phyloP scores from a whole-genome alignment of 2,113 vertebrate species.

The Clarias batrachus region DNA sequence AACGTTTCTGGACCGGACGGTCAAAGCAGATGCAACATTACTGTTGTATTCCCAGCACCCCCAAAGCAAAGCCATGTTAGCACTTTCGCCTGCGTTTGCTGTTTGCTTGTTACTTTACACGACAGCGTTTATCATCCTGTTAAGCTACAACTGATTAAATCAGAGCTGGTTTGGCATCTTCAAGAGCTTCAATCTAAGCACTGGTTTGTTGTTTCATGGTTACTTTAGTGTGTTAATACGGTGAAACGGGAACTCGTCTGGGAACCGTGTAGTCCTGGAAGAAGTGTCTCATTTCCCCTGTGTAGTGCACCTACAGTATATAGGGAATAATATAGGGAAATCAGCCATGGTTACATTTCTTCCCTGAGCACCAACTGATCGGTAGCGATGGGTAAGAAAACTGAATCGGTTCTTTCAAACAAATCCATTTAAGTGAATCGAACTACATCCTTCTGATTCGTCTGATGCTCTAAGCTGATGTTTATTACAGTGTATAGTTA shows the following conservation, averaged over 20 bases:
- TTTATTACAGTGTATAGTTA: background rate
- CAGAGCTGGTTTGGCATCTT: background rate
- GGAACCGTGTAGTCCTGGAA: background rate
- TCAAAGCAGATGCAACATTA: too few relatives aligned
- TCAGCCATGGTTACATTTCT: background rate
- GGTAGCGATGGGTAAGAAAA: background rate
- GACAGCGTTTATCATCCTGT: background rate
- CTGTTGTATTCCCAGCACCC: too few relatives aligned
- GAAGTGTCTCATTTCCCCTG: background rate
- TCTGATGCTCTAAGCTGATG: too few relatives aligned
- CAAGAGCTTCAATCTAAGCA: background rate
- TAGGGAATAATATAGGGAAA: background rate
- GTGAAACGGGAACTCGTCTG: background rate
- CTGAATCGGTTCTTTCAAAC: background rate
- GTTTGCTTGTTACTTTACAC: too few relatives aligned
- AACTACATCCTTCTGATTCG: background rate
- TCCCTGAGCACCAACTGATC: conserved; percentile 32
- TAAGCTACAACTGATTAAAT: background rate
- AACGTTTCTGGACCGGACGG: too few relatives aligned
- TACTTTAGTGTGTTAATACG: background rate
- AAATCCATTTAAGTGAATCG: background rate
- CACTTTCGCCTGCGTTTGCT: too few relatives aligned
- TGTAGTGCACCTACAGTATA: background rate
- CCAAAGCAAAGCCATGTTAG: too few relatives aligned
- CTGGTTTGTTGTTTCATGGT: background rate